Base-by-base conservation (phyloP, 2,888 invertebrate species). In the Notodonta ziczac region DNA sequence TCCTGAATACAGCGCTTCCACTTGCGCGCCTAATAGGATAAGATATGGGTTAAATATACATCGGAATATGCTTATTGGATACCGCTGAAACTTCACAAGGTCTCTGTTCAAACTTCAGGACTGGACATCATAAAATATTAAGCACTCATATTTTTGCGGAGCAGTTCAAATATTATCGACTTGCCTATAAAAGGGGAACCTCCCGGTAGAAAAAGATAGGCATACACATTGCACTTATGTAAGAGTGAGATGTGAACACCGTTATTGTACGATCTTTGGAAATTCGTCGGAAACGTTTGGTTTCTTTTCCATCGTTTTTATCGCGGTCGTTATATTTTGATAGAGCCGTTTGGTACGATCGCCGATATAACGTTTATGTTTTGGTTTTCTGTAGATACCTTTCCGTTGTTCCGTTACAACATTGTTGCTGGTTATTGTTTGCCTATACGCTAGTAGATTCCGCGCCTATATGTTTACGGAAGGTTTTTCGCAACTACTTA, bases 281-380 rank as follows among this genome's bases (percentile, higher is more conserved):
- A 89, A 88, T 90, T 91, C 89, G 86, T 83, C 83, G 88, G 87
- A 86, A 89, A 85, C 85, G 87, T 89, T 92, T 90, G 91, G 90
- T 92, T 92, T 93, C 91, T 91, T 91, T 87, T 87, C 89, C 88
- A 90, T 91, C 91, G 91, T 85, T 92, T 92, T 93, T 93, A 93
- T 93, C 90, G 90, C 77, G 70, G 89, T 87, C 92, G 92, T 93
- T 93, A 93, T 90, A 89, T 92, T 93, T 93, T 93, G 92, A 93
- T 93, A 89, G 91, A 90, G 91, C 90, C 83, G 89, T 93, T 91
- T 84, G 82, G 84, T 78, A 75, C 86, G 88, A 91, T 89, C 88
- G 87, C 81, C 90, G 88, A 88, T 92, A 89, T 91, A 91, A 92
- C 91, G 90, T 92, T 93, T 91, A 93, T 91, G 84, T 90, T 90